Evolutionary conservation across 2,888 invertebrate species (phyloP).

Genomic region (Mayetiola destructor): DNA sequence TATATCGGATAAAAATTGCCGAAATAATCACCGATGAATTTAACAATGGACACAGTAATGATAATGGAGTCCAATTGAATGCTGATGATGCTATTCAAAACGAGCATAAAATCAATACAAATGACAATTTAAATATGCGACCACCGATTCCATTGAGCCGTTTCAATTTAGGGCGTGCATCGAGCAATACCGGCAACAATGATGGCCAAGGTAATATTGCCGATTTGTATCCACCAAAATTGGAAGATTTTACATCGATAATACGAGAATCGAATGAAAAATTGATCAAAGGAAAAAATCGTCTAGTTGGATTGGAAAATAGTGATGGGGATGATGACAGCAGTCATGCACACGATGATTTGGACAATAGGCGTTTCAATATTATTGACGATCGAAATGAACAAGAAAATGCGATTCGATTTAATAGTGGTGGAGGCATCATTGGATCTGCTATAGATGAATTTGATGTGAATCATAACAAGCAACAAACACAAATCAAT

Average conservation of each 20-base stretch:
- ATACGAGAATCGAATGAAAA: slow-evolving; percentile 27
- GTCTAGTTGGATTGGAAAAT: not conserved
- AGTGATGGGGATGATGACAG: slow-evolving; percentile 16
- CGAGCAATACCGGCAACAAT: not conserved
- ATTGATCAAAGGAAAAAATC: slow-evolving; percentile 22
- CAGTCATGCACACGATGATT: not conserved
- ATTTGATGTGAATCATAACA: not conserved
- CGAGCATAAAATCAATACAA: not conserved
- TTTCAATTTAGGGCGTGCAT: slow-evolving; percentile 16
- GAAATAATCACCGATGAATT: slow-evolving; percentile 26
- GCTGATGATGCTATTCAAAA: not conserved
- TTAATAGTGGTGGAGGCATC: not conserved
- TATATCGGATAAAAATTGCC: slow-evolving; percentile 30
- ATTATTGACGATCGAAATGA: slow-evolving; percentile 11
- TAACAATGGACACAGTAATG: slow-evolving; percentile 20
- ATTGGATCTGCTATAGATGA: too few relatives aligned
- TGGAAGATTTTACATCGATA: slow-evolving; percentile 29
- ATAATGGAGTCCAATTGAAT: slow-evolving; percentile 13
- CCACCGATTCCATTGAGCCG: not conserved
- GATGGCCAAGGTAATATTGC: slow-evolving; percentile 30
- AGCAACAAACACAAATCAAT: not conserved
- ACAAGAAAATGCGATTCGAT: slow-evolving; percentile 17
- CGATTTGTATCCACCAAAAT: slow-evolving; percentile 30
- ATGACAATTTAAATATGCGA: slow-evolving; percentile 6
- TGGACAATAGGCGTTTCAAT: slow-evolving; percentile 16